Base-by-base conservation (phyloP, 2,113 vertebrate species). In the Vidua macroura region DNA sequence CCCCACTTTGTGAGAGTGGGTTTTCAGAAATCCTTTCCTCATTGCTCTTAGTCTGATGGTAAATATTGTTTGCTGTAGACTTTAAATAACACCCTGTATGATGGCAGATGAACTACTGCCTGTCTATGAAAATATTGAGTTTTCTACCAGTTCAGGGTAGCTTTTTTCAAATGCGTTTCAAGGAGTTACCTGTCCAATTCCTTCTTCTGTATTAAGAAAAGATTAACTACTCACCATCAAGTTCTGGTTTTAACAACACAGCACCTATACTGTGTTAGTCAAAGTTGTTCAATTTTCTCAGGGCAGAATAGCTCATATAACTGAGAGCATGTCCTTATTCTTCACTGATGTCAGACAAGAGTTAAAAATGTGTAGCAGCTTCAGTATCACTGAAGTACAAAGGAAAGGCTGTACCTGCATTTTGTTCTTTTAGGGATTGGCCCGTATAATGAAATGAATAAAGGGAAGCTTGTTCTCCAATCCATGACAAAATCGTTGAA, bases 21-120 rank as follows among this genome's bases (percentile, higher is more conserved):
- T 76, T 96, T 93, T 60, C 76, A 84, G 73, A 90, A 91, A 81
- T 52, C 44, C 35, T 88, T 77, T 92, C 68, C 31, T 92, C n/a
- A 15, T 53, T 90, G 64, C 58, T 64, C 53, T 90, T 66, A 81
- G 68, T 81, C 56, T 81, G 62, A 86, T 37, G 33, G 82, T 67
- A 94, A 92, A 86, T 78, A 75, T 6, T 92, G 33, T 88, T 82
- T 56, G 27, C 37, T 79, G n/a, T 30, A 78, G 68, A 64, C 73
- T 92, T 70, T 74, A 80, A 92, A 37, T 82, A 93, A 79, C 52
- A 86, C 31, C 15, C 11, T 5, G 2, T 81, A 41, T 67, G 59
- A 86, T 49, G 58, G 46, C 75, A 91, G 74, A 74, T 92, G 76
- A 92, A 83, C 86, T 76, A 68, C 22, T 78, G 52, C 73, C 44